phyloP scores from a whole-genome alignment of 1,140 invertebrate genomes.

The Ctenoplectra terminalis region DNA sequence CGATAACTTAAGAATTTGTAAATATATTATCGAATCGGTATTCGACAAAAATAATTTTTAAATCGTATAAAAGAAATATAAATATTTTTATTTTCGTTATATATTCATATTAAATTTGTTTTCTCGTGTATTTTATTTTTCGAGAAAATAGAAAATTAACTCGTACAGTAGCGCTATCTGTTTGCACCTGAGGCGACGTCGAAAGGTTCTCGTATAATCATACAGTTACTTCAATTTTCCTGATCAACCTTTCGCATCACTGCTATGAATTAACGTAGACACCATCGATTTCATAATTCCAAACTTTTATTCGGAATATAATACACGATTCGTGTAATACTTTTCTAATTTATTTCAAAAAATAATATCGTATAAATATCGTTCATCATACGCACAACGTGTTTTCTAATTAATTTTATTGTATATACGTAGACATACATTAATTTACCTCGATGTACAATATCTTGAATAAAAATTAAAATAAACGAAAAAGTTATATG shows the following conservation, averaged over 20 bases:
- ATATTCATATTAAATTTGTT: neutral
- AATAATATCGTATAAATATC: no score
- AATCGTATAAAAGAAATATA: no score
- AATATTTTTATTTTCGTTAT: no score
- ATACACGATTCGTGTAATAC: neutral
- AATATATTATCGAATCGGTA: no score
- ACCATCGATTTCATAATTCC: neutral
- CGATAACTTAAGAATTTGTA: no score
- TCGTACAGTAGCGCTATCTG: neutral
- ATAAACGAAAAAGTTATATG: no score
- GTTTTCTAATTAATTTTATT: neutral
- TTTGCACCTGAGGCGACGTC: neutral
- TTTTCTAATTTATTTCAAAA: neutral
- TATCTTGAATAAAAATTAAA: neutral
- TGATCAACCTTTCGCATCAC: no score
- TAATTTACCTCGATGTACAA: no score
- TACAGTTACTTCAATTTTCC: neutral
- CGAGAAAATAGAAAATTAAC: neutral
- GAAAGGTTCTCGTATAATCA: neutral
- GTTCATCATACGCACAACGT: neutral
- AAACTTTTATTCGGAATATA: neutral
- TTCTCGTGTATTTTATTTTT: neutral
- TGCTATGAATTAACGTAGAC: neutral
- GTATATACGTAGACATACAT: neutral
- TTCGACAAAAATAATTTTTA: no score